Base-by-base conservation (phyloP, 53 echinoderm and acorn worm species). In the Arbacia lixula region DNA sequence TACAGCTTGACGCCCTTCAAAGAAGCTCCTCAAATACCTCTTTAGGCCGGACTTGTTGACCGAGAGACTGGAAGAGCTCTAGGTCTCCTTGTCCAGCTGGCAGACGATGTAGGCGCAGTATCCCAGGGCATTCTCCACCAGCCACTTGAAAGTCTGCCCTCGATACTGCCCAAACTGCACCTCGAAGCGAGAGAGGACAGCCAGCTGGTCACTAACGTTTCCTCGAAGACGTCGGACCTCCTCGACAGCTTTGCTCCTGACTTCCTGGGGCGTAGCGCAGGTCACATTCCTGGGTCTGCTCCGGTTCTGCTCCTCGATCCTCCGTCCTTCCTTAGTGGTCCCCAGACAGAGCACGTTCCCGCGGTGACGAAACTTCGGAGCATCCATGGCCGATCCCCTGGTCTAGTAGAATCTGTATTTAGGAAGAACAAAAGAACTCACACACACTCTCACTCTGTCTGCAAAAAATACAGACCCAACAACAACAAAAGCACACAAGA, bases 101-200 rank as follows among this genome's bases (percentile, higher is more conserved):
- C 11, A 12, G 2, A 85, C 84, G 12, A 90, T 1, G 39, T 87
- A 71, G 6, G 53, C 85, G 53, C 84, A 51, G 28, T 81, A 93
- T 10, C 90, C 90, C 9, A 93, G 75, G 27, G 57, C 74, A 80
- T 93, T 90, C 26, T 85, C 83, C 22, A 80, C 24, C 52, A 67
- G 27, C 90, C 93, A 93, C 80, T 84, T 71, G 76, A 93, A 93
- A 21, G 85, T 90, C 27, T 46, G 16, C 11, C 90, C 87, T 73
- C 24, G 32, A 46, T 25, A 88, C 52, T 63, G 21, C n/a, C 80
- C 69, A 20, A 87, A 41, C 56, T 87, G 79, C 65, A 79, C 17
- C 5, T 30, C 24, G 25, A 34, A 85, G 73, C 12, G 33, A 4
- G 4, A 49, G 50, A 72, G 73, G 50, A 51, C 52, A 51, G 53